Evolutionary conservation across 2,888 invertebrate genomes (phyloP).

Genomic region (Hypsopygia costalis): DNA sequence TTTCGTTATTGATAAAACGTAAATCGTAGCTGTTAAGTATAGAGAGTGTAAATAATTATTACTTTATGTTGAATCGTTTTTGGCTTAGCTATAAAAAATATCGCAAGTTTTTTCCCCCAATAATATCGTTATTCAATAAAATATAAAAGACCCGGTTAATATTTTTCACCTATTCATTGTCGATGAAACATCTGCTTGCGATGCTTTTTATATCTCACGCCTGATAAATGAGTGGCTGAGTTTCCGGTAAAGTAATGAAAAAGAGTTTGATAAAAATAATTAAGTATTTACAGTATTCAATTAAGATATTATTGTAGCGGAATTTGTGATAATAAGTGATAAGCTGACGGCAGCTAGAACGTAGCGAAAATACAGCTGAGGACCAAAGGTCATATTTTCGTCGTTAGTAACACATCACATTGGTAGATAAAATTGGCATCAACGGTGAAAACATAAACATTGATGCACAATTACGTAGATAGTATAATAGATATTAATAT

Average conservation of each 20-base stretch:
- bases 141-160: conserved; percentile 20
- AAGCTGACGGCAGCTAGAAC: too few species aligned
- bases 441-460: background rate
- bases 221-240: conserved; percentile 13
- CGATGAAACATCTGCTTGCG: conserved; percentile 33
- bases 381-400: conserved; percentile 13
- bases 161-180: conserved; percentile 16
- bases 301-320: too few species aligned
- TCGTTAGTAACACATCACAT: conserved; percentile 2
- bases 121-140: conserved; percentile 5
- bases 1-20: too few species aligned
- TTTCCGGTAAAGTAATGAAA: too few species aligned
- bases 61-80: too few species aligned
- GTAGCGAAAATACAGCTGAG: too few species aligned
- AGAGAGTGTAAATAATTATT: too few species aligned
- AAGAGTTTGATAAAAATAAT: too few species aligned
- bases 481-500: background rate
- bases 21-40: too few species aligned
- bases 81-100: too few species aligned
- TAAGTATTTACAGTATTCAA: too few species aligned
- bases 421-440: background rate
- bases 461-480: background rate
- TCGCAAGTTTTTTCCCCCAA: too few species aligned
- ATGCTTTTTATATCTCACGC: conserved; percentile 17
- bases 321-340: background rate